Base-by-base conservation (phyloP, 2,888 invertebrate genomes). In the Drosophila parthenogenetica region DNA sequence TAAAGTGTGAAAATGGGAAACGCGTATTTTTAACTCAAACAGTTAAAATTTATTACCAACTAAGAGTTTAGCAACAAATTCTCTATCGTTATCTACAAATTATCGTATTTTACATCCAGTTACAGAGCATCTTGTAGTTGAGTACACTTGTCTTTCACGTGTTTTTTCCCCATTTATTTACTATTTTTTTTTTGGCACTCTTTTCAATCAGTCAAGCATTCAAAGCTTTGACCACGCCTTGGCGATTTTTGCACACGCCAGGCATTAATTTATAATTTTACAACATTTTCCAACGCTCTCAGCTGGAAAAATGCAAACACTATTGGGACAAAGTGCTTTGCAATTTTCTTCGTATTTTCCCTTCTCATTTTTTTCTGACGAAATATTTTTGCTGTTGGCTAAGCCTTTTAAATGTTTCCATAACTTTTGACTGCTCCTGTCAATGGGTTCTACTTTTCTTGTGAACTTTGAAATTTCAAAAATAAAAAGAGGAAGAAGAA, bases 351-450 rank as follows among this genome's bases (percentile, higher is more conserved):
- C 48, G 55, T 42, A 37, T 45, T 39, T 51, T 68, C 29, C 29
- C 29, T 29, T 25, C 7, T 1, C 25, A 25, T 48, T 55, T 53
- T 32, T n/a, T 17, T 11, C 11, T 16, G 7, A 32, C 32, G 35
- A 17, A 8, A 11, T 17, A 32, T 53, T 17, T 48, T 40, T 50
- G 17, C 35, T 35, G 49, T 62, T 43, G 59, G 50, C 73, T 70
- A 73, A 77, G 77, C 45, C 77, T 69, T 80, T 86, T 78, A 71
- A 85, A 84, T 84, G 79, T 80, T 70, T 79, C 80, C 82, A 87
- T 87, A 82, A 85, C 87, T 85, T 82, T 87, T 69, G 66, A 35
- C 25, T 58, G 55, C 65, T 70, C 46, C 72, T 77, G 75, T 78
- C 79, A 73, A 81, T 74, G 69, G 63, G 61, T 69, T 65, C 54